A percentile compares a stretch with the other conserved stretches of the same genome.
These are phyloP conservation scores for Papilio dardanus DNA, from an alignment of 1,140 invertebrate genomes.

Conservation along the genomic window DNA sequence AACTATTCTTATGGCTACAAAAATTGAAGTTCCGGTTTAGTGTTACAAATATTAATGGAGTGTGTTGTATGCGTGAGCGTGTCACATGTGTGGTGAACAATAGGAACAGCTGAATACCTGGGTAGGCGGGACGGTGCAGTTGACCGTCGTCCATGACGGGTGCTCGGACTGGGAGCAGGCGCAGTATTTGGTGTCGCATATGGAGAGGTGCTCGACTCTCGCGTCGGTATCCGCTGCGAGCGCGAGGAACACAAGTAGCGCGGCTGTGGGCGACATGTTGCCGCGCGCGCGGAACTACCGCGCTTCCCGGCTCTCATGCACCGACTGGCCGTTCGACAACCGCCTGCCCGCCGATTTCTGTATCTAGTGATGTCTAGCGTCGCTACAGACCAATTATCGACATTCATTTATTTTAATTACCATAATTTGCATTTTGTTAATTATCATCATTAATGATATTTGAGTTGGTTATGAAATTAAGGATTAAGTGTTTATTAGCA, in stretches of 20 bases:
- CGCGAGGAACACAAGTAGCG: conserved; percentile 50
- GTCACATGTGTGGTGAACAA: conserved; percentile 40
- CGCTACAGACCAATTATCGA: conserved; percentile 60
- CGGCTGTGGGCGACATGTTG: conserved; percentile 69
- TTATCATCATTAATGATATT: conserved; percentile 34
- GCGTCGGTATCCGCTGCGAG: conserved; percentile 39
- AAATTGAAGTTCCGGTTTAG: conserved; percentile 4
- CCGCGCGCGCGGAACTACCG: conserved; percentile 64
- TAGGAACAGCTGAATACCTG: conserved; percentile 80
- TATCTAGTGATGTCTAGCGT: conserved; percentile 58
- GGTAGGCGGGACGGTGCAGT: conserved; percentile 84
- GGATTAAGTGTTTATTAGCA: conserved; percentile 6
- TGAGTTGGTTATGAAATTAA: neutral
- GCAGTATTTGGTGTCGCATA: conserved; percentile 84
- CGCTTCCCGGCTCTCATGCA: conserved; percentile 62
- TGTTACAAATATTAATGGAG: conserved; percentile 12
- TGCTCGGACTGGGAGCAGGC: conserved; percentile 83
- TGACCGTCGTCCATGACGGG: conserved; percentile 84
- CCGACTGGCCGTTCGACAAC: conserved; percentile 55
- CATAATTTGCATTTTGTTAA: conserved; percentile 43
- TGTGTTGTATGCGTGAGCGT: conserved; percentile 14
- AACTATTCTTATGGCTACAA: neutral
- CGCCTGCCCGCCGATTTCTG: conserved; percentile 40
- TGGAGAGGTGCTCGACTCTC: conserved; percentile 56
- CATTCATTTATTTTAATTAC: conserved; percentile 44